Conservation (phyloP, 2,113 vertebrate genomes). For the Colistium nudipinnis region DNA sequence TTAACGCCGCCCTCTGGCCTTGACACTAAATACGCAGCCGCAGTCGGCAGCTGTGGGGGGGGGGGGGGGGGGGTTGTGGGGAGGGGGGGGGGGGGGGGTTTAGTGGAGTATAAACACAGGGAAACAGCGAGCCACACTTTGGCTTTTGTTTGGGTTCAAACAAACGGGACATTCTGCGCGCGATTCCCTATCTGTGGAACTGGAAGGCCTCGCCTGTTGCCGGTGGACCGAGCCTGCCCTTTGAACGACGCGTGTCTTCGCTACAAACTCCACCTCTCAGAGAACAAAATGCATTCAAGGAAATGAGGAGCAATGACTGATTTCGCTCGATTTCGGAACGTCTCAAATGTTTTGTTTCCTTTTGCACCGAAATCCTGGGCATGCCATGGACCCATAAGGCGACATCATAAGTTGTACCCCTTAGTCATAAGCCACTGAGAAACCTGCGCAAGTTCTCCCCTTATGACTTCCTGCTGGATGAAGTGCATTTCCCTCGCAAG, state of each 20-base stretch:
- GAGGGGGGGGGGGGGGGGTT: too few species aligned
- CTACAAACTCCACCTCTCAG: background rate
- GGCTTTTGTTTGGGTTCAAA: background rate
- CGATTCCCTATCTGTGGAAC: background rate
- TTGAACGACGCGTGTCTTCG: background rate
- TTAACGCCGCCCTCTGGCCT: background rate
- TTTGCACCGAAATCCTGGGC: constrained; percentile 36
- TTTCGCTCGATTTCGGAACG: background rate
- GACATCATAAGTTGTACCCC: constrained; percentile 30
- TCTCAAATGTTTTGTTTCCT: constrained; percentile 14
- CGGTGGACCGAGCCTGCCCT: background rate
- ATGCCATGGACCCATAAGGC: constrained; percentile 5
- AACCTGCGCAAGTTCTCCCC: constrained; percentile 28
- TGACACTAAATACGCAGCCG: background rate
- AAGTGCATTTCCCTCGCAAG: constrained; percentile 51
- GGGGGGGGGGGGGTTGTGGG: too few species aligned
- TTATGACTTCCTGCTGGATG: constrained; percentile 58
- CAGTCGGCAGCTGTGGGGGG: background rate
- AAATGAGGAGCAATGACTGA: background rate
- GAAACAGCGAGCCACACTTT: background rate
- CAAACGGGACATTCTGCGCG: background rate
- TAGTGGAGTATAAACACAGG: background rate
- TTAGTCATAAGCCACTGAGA: constrained; percentile 26
- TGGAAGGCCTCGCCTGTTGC: too few species aligned
- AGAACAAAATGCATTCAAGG: background rate